A percentile compares a stretch with the other conserved stretches of the same genome.
phyloP scores from a whole-genome alignment of 2,113 vertebrate genomes.

The Motacilla alba region DNA sequence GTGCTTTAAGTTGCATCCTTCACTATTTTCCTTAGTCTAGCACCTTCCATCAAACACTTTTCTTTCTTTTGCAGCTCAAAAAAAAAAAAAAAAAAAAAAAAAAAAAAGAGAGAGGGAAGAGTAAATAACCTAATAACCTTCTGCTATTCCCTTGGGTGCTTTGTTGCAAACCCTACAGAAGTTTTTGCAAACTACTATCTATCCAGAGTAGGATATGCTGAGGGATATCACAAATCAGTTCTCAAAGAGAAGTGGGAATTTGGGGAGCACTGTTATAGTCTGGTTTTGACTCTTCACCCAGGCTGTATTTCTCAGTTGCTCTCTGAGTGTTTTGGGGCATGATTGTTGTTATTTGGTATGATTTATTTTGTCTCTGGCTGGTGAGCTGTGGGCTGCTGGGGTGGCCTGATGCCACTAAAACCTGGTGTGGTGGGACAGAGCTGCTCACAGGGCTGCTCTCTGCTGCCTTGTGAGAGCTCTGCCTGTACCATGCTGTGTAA shows the following conservation, averaged over 20 bases:
- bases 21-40: neutral
- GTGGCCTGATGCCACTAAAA: neutral
- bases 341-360: neutral
- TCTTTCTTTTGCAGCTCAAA: neutral
- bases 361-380: neutral
- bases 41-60: neutral
- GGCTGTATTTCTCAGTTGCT: neutral
- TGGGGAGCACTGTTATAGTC: neutral
- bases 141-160: neutral
- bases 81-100: too few relatives aligned
- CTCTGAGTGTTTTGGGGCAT: accelerated
- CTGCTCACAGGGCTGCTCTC: neutral
- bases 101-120: neutral
- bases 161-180: neutral
- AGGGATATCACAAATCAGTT: neutral
- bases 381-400: neutral
- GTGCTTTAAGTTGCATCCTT: slow-evolving; percentile 1
- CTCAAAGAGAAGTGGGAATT: neutral
- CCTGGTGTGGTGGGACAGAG: neutral
- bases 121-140: neutral
- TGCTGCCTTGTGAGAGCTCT: neutral
- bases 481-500: neutral
- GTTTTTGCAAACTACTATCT: neutral
- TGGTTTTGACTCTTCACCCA: neutral
- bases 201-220: neutral